Base-by-base conservation (phyloP, 1,140 invertebrate species). In the Ceratosolen solmsi region DNA sequence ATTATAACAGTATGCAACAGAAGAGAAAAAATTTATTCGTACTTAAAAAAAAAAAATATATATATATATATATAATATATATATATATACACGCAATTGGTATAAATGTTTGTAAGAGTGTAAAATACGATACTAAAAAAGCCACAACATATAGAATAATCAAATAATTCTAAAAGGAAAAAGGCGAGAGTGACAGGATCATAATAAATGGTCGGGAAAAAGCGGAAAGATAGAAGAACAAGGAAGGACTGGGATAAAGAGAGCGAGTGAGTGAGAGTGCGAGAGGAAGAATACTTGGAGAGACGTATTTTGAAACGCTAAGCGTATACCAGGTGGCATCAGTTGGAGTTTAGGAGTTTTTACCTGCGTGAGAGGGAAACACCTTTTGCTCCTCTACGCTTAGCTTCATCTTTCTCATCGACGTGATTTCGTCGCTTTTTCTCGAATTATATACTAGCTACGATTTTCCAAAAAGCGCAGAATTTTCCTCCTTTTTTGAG, bases 91-190 rank as follows among this genome's bases (percentile, higher is more conserved):
- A 38, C n/a, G n/a, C 17, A n/a, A 38, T 68, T 38, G 33, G 33
- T 5, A 38, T 38, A 68, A 68, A 68, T 68, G 38, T 68, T 36
- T 20, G 5, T 38, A 68, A 68, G 33, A 38, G 36, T 11, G n/a
- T 36, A 68, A 68, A 68, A 33, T 68, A 68, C 36, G 63, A 68
- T 68, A 68, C 38, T 68, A 68, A 68, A 68, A 68, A 68, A 17
- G 17, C 15, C 17, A 1, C 9, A 38, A n/a, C 7, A n/a, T 68
- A 38, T 1, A 38, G 11, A 68, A 68, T 68, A 22, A 68, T 38
- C 17, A 20, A 38, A 65, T 65, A 20, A 9, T 20, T 68, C 22
- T n/a, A 9, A 33, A 68, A 38, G 17, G 33, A 15, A 36, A 68
- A 68, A 38, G 15, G 33, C 36, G 33, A 68, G 17, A 68, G 22